Evolutionary conservation across 64 coral and sea anemone genomes (phyloP).

Genomic region (Stylophora pistillata): DNA sequence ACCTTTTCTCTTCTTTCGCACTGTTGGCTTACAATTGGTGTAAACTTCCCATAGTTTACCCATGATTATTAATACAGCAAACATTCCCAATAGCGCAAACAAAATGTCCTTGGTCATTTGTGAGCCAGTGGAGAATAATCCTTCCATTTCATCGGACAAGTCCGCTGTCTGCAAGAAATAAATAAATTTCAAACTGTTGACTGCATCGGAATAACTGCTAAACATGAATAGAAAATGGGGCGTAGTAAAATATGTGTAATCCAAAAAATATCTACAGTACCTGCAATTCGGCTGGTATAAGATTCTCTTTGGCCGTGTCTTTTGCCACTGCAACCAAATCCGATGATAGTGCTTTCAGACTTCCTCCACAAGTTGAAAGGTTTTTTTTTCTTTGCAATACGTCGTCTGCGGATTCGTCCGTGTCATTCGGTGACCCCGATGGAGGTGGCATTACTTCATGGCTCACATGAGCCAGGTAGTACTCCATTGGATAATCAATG

Average conservation of each 20-base stretch:
- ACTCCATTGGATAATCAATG: slow-evolving; percentile 38
- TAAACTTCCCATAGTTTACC: neutral
- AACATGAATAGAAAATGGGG: too few relatives aligned
- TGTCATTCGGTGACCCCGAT: neutral
- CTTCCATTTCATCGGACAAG: slow-evolving; percentile 10
- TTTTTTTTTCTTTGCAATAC: neutral
- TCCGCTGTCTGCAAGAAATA: slow-evolving; percentile 10
- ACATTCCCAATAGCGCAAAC: slow-evolving; percentile 4
- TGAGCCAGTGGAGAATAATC: slow-evolving; percentile 11
- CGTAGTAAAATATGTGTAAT: too few relatives aligned
- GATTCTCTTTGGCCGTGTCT: neutral
- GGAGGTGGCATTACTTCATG: neutral
- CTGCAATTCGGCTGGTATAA: slow-evolving; percentile 15
- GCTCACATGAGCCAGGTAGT: neutral
- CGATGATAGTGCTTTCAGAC: neutral
- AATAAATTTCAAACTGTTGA: neutral
- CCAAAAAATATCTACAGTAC: neutral
- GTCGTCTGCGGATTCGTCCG: neutral
- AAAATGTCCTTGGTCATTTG: slow-evolving; percentile 4
- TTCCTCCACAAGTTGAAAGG: neutral
- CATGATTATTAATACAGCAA: neutral
- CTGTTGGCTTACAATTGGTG: neutral
- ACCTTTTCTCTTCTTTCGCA: neutral
- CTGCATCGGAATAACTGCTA: too few relatives aligned
- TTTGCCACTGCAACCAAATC: slow-evolving; percentile 16